Percentiles rank a stretch among this genome's conserved stretches.
Conservation (phyloP, 2,888 invertebrate genomes). For the Nasonovia ribisnigri region DNA sequence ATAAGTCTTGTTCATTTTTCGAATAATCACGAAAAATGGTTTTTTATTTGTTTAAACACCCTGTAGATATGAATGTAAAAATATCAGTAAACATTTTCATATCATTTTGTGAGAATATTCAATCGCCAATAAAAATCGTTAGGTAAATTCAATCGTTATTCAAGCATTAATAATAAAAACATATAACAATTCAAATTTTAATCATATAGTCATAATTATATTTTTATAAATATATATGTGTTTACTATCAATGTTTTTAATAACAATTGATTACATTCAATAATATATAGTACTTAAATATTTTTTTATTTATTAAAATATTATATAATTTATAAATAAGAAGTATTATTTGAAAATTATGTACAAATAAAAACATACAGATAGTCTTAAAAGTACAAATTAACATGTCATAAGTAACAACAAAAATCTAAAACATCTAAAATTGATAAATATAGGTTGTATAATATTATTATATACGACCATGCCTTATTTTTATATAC, state of each 20-base stretch:
- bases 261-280: slow-evolving; percentile 6
- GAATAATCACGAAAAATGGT: background rate
- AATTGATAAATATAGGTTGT: slow-evolving; percentile 3
- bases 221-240: background rate
- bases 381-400: slow-evolving; percentile 11
- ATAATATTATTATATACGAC: slow-evolving; percentile 1
- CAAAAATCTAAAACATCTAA: slow-evolving; percentile 28
- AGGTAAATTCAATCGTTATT: background rate
- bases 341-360: slow-evolving; percentile 27
- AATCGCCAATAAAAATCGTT: slow-evolving; percentile 11
- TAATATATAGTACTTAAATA: slow-evolving; percentile 14
- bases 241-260: slow-evolving; percentile 15
- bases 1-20: slow-evolving; percentile 27
- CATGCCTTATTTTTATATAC: background rate
- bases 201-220: background rate
- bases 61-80: slow-evolving; percentile 43
- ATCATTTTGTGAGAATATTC: background rate
- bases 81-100: slow-evolving; percentile 20
- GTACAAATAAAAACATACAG: slow-evolving; percentile 6
- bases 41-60: slow-evolving; percentile 27
- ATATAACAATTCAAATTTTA: slow-evolving; percentile 9
- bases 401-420: background rate
- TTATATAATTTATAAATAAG: slow-evolving; percentile 8
- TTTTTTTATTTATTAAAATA: slow-evolving; percentile 18
- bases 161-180: slow-evolving; percentile 2